Evolutionary conservation across 2,888 invertebrate species (phyloP).

Genomic region (Thymelicus lineola): DNA sequence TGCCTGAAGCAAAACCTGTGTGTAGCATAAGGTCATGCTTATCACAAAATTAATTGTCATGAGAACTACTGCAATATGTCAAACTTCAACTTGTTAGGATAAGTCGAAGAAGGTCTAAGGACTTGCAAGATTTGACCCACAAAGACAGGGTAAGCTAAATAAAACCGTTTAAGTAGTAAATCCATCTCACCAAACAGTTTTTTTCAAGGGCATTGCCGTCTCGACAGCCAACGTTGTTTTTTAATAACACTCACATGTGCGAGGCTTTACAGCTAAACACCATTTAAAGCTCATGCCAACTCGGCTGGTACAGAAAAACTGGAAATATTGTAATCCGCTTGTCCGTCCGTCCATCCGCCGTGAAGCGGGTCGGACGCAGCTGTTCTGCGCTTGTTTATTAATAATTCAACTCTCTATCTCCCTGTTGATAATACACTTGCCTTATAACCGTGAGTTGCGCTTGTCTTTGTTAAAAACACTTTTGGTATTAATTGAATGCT

Average conservation of each 20-base stretch:
- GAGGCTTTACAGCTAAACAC: slow-evolving; percentile 4
- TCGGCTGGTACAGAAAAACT: slow-evolving; percentile 31
- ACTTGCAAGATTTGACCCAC: too few species aligned
- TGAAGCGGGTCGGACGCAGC: slow-evolving; percentile 50
- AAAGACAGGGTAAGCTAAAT: too few species aligned
- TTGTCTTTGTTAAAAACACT: not conserved
- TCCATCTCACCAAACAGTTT: not conserved
- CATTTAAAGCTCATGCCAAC: not conserved
- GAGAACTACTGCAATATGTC: too few species aligned
- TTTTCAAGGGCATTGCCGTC: not conserved
- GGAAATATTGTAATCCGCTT: slow-evolving; percentile 49
- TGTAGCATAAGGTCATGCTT: too few species aligned
- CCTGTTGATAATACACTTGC: slow-evolving; percentile 17
- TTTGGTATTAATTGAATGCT: slow-evolving; percentile 14
- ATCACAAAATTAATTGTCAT: too few species aligned
- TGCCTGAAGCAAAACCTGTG: too few species aligned
- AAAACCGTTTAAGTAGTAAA: too few species aligned
- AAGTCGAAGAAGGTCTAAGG: too few species aligned
- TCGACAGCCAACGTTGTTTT: not conserved
- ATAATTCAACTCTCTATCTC: slow-evolving; percentile 33
- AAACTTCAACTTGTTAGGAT: too few species aligned
- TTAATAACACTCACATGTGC: not conserved
- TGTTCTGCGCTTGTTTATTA: slow-evolving; percentile 33
- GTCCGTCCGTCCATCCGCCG: slow-evolving; percentile 48
- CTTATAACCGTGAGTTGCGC: not conserved